Evolutionary conservation across 1,140 invertebrate genomes (phyloP).

Genomic region (Meloidogyne exigua): DNA sequence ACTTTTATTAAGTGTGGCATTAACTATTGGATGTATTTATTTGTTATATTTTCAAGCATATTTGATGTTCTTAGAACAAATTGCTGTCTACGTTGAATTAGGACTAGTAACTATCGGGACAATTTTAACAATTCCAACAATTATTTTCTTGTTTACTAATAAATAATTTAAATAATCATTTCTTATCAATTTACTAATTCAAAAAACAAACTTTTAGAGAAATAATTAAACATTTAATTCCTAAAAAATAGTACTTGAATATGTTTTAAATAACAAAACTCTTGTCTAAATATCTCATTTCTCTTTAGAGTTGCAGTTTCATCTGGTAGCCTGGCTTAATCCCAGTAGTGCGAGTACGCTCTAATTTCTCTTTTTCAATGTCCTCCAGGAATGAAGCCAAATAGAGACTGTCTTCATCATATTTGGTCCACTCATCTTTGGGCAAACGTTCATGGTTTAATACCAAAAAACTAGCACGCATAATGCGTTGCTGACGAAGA

Average conservation of each 20-base stretch:
- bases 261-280: neutral
- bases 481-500: slow-evolving; percentile 23
- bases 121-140: neutral
- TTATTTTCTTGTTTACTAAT: neutral
- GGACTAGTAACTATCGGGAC: slow-evolving; percentile 11
- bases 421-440: slow-evolving; percentile 59
- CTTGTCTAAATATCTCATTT: neutral
- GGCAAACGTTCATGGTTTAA: slow-evolving; percentile 59
- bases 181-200: neutral
- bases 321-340: slow-evolving; percentile 51
- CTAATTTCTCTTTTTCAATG: slow-evolving; percentile 59
- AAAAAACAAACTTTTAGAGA: neutral
- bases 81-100: slow-evolving; percentile 10
- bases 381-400: slow-evolving; percentile 62
- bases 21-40: neutral
- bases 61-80: slow-evolving; percentile 21
- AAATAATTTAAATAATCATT: neutral
- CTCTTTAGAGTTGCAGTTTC: slow-evolving; percentile 16
- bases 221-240: neutral
- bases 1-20: slow-evolving; percentile 14
- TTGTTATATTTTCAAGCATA: slow-evolving; percentile 18
- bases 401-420: slow-evolving; percentile 63
- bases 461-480: slow-evolving; percentile 27
- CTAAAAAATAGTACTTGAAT: neutral
- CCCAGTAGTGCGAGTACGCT: slow-evolving; percentile 48